A percentile compares a stretch with the other conserved stretches of the same genome.
These are phyloP conservation scores for Carcina quercana DNA, from an alignment of 2,888 invertebrate genomes.

Conservation along the genomic window DNA sequence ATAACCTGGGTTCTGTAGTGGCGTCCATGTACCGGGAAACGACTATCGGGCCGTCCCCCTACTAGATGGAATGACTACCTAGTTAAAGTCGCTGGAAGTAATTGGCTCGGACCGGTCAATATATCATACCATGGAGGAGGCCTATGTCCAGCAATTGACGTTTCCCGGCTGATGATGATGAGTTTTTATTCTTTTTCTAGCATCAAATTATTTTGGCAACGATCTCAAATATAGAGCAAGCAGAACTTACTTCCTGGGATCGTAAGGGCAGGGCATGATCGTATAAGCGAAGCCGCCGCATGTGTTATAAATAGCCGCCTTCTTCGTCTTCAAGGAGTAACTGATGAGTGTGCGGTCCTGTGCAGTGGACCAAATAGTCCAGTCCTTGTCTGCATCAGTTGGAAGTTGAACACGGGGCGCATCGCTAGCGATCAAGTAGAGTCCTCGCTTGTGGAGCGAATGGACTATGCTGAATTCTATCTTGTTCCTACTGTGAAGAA, in stretches of 20 bases:
- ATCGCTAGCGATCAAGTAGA: slow-evolving; percentile 76
- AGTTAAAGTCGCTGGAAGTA: too few species aligned
- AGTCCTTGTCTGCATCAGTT: slow-evolving; percentile 9
- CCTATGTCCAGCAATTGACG: too few species aligned
- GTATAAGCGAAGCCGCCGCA: slow-evolving; percentile 79
- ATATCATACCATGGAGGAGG: too few species aligned
- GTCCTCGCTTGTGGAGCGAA: slow-evolving; percentile 69
- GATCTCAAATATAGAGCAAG: background rate
- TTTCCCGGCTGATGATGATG: too few species aligned
- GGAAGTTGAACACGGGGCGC: slow-evolving; percentile 36
- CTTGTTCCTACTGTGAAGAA: slow-evolving; percentile 43
- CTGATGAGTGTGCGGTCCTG: slow-evolving; percentile 76
- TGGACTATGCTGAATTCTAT: slow-evolving; percentile 48
- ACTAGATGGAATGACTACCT: too few species aligned
- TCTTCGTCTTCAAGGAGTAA: slow-evolving; percentile 49
- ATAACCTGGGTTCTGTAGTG: too few species aligned
- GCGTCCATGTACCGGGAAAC: too few species aligned
- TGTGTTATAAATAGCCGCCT: slow-evolving; percentile 61
- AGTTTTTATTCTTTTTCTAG: too few species aligned
- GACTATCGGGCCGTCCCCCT: too few species aligned
- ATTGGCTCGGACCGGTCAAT: too few species aligned
- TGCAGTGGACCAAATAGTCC: slow-evolving; percentile 74
- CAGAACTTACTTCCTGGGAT: slow-evolving; percentile 79
- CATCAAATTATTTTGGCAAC: too few species aligned
- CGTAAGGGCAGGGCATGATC: slow-evolving; percentile 78